Evolutionary conservation across 1,140 invertebrate species (phyloP), one percentile per base, ranked within the genome.

Genomic region (Vanessa atalanta): DNA sequence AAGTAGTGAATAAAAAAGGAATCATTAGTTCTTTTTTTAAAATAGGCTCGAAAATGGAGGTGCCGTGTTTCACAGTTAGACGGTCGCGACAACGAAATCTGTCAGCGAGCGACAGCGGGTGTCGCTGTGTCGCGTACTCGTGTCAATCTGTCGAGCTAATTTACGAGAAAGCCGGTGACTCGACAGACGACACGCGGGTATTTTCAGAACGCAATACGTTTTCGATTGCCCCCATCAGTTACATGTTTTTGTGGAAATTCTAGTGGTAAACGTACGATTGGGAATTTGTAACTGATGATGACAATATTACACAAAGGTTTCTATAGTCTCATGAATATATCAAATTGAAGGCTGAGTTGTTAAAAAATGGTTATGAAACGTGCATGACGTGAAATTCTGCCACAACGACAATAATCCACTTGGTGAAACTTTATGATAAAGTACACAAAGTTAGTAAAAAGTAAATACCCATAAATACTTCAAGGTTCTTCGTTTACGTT

Each of bases 131-230:
- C 69, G 69, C 72, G 61, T 51, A 37, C 55, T 37, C 23, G 48
- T 73, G 77, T 79, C 77, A 76, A 70, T 73, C 74, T 64, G 74
- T 67, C 63, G 60, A 47, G 72, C 72, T 83, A 85, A 85, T 83
- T 85, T 85, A 85, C 82, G 78, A 80, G 78, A 73, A 63, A 65
- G 70, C 48, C 31, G 69, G 26, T 64, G 73, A 77, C 50, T 64
- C 65, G 75, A 53, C 67, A 66, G 65, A 61, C 57, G 57, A 61
- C 57, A 68, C 55, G 61, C 60, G 65, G 37, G 66, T 76, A 76
- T 76, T 76, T 76, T 65, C 23, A 61, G 67, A 70, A 72, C 70
- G 51, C 63, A 66, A 65, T 75, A 75, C 55, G 64, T 70, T 65
- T 57, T 50, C 67, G 63, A 76, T 76, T 72, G 75, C 48, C 66